These are phyloP conservation scores for Drosophila siamana DNA, from an alignment of 2,888 invertebrate species.

Conservation along the genomic window DNA sequence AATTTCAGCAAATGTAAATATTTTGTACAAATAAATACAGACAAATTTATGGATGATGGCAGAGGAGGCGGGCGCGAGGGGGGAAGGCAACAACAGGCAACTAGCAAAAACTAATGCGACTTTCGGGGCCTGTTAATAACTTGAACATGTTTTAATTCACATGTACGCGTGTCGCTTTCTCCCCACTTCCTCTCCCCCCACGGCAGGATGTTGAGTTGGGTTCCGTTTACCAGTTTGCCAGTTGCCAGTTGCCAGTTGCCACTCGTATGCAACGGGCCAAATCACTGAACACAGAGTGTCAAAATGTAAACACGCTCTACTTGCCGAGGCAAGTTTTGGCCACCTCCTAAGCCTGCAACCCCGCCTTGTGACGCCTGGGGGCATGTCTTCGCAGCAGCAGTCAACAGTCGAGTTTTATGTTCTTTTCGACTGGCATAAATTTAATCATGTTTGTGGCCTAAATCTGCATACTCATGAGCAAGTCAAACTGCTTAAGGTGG, in stretches of 20 bases:
- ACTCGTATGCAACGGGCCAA: slow-evolving; percentile 27
- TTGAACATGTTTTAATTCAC: slow-evolving; percentile 77
- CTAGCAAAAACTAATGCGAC: slow-evolving; percentile 68
- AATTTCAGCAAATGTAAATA: slow-evolving; percentile 75
- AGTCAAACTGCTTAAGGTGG: background rate
- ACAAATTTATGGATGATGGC: slow-evolving; percentile 27
- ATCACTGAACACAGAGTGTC: slow-evolving; percentile 49
- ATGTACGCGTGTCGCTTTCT: slow-evolving; percentile 40
- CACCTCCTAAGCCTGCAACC: slow-evolving; percentile 37
- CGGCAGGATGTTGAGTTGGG: slow-evolving; percentile 19
- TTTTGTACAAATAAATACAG: slow-evolving; percentile 66
- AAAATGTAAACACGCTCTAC: slow-evolving; percentile 34
- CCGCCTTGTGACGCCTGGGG: slow-evolving; percentile 41
- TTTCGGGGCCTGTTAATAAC: slow-evolving; percentile 73
- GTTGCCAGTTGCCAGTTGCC: slow-evolving; percentile 7
- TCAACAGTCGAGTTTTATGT: slow-evolving; percentile 54
- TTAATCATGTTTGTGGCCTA: slow-evolving; percentile 63
- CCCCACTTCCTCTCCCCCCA: background rate
- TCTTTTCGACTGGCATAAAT: slow-evolving; percentile 65
- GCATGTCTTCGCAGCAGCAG: slow-evolving; percentile 45
- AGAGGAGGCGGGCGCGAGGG: slow-evolving; percentile 10
- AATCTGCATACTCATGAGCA: slow-evolving; percentile 30
- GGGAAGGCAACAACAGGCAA: slow-evolving; percentile 42
- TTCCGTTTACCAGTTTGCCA: slow-evolving; percentile 16
- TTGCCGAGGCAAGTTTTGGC: slow-evolving; percentile 26